Conservation (phyloP, 2,113 vertebrate species). For the Ia io region DNA sequence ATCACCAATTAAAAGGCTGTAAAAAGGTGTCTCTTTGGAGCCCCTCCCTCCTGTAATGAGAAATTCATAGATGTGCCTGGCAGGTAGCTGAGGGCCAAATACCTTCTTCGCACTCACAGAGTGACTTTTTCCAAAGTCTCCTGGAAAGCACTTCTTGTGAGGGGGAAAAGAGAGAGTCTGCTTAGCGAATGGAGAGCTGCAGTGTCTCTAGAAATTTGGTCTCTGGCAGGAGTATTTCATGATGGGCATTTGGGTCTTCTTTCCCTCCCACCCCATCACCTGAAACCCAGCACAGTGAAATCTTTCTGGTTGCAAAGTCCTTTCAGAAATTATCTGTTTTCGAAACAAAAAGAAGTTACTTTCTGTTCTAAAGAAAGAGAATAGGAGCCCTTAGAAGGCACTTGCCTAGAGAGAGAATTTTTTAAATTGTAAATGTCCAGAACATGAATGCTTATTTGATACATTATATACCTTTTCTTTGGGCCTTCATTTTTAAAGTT, state of each 20-base stretch:
- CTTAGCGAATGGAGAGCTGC: accelerated
- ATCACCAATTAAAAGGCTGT: background rate
- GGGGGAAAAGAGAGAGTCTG: accelerated
- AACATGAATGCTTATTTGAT: background rate
- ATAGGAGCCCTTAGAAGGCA: background rate
- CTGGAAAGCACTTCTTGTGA: background rate
- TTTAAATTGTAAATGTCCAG: background rate
- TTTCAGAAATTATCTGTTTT: background rate
- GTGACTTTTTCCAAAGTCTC: background rate
- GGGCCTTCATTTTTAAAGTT: background rate
- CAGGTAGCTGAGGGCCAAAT: no score
- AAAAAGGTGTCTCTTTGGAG: background rate
- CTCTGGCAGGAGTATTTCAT: background rate
- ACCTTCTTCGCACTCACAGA: background rate
- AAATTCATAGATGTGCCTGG: no score
- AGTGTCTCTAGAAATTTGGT: background rate
- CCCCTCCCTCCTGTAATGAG: background rate
- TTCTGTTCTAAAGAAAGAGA: background rate
- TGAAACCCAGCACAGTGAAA: background rate
- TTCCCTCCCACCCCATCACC: background rate
- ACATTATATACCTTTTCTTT: background rate
- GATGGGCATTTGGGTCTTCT: no score
- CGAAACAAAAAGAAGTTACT: background rate
- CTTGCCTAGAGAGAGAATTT: background rate
- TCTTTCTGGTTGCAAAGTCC: background rate